A percentile compares a stretch with the other conserved stretches of the same genome.
Conservation (phyloP, 2,113 vertebrate species). For the Daboia siamensis region DNA sequence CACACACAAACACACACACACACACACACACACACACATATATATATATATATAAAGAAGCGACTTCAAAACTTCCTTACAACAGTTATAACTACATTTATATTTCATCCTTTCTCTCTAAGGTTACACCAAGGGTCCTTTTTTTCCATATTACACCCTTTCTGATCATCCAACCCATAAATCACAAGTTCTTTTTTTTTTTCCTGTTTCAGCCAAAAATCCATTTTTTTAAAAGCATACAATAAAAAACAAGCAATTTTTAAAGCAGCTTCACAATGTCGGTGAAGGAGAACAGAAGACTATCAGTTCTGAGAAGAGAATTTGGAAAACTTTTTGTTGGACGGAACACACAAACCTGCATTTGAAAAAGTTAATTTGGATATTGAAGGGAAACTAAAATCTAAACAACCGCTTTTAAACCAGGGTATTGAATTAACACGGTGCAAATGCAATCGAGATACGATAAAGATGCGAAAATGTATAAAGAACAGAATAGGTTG, state of each 20-base stretch:
- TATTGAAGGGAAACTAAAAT: too few relatives aligned
- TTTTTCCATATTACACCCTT: not conserved
- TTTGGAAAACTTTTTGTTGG: constrained; percentile 21
- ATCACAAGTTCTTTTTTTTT: not conserved
- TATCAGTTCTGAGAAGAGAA: not conserved
- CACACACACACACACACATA: too few relatives aligned
- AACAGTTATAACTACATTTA: not conserved
- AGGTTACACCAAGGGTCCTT: not conserved
- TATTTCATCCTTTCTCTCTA: not conserved
- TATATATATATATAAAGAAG: not conserved
- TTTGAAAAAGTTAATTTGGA: constrained; percentile 1
- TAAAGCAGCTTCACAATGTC: not conserved
- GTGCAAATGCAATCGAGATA: too few relatives aligned
- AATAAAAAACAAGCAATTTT: not conserved
- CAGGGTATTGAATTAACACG: too few relatives aligned
- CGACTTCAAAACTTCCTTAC: not conserved
- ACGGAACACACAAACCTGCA: not conserved
- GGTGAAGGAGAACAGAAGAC: constrained; percentile 25
- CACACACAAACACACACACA: too few relatives aligned
- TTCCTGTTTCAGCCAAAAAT: not conserved
- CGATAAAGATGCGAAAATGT: too few relatives aligned
- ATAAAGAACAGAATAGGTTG: not conserved
- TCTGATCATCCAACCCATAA: not conserved
- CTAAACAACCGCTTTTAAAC: too few relatives aligned
- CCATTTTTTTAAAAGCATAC: not conserved